These are phyloP conservation scores for Phodopus roborovskii DNA, from an alignment of 2,113 vertebrate genomes.

Conservation along the genomic window DNA sequence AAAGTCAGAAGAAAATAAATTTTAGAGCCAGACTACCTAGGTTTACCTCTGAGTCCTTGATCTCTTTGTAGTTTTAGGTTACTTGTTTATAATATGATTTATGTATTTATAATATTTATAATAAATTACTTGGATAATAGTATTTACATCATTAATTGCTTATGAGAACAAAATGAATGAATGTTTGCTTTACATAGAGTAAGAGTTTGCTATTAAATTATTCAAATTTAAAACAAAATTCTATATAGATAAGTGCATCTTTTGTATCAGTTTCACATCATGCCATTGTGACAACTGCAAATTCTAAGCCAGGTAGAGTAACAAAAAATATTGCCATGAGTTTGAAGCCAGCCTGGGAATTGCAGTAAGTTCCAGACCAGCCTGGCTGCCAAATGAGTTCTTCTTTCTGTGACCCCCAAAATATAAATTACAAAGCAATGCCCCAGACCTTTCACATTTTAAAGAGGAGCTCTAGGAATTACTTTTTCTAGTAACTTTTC, in stretches of 20 bases:
- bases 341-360: background rate
- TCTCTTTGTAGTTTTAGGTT: background rate
- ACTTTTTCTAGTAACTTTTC: slow-evolving; percentile 29
- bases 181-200: background rate
- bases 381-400: background rate
- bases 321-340: background rate
- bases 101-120: background rate
- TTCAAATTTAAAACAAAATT: slow-evolving; percentile 1
- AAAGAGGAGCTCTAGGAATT: background rate
- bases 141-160: slow-evolving; percentile 16
- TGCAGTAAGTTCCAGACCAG: background rate
- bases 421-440: background rate
- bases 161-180: background rate
- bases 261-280: background rate
- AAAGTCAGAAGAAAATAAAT: background rate
- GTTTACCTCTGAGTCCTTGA: background rate
- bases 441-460: background rate
- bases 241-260: background rate
- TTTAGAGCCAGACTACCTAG: background rate
- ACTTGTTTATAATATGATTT: background rate
- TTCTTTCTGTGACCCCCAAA: background rate
- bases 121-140: background rate
- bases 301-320: background rate
- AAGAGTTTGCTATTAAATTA: background rate
- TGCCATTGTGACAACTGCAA: slow-evolving; percentile 31